phyloP scores from a whole-genome alignment of 2,888 invertebrate genomes.

The Anoncus sp. region DNA sequence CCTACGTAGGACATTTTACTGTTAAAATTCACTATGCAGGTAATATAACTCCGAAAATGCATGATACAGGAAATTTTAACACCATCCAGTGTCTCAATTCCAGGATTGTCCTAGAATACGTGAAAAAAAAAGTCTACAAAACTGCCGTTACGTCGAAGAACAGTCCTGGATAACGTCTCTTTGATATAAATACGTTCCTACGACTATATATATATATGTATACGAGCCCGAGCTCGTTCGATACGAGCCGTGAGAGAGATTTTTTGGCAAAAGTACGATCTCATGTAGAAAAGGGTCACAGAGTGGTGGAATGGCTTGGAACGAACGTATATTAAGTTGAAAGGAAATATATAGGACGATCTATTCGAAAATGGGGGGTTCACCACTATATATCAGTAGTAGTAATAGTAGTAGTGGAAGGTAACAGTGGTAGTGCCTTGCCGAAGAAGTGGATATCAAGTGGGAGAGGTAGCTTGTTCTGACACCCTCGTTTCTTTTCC shows the following conservation, averaged over 20 bases:
- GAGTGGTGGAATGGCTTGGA: conserved; percentile 57
- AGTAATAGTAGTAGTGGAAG: conserved; percentile 41
- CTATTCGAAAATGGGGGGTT: conserved; percentile 53
- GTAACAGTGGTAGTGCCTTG: conserved; percentile 42
- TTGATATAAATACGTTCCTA: conserved; percentile 14
- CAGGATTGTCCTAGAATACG: not conserved
- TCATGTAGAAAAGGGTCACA: conserved; percentile 37
- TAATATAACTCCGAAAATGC: not conserved
- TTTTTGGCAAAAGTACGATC: conserved; percentile 51
- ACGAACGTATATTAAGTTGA: conserved; percentile 60
- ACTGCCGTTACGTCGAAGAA: conserved; percentile 6
- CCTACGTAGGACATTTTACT: not conserved
- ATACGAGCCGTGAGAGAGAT: not conserved
- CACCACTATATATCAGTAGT: conserved; percentile 32
- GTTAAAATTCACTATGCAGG: not conserved
- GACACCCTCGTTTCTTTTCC: conserved; percentile 63
- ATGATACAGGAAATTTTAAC: not conserved
- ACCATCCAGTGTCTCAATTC: not conserved
- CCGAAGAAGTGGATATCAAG: conserved; percentile 54
- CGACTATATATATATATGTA: not conserved
- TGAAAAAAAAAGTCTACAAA: not conserved
- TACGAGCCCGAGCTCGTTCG: conserved; percentile 10
- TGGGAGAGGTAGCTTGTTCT: conserved; percentile 60
- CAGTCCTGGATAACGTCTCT: conserved; percentile 1
- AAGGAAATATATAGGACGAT: conserved; percentile 52